Evolutionary conservation across 2,797 vertebrate species (phyloP), one percentile per base, ranked within the genome.

Genomic region (Chaetophractus vellerosus): DNA sequence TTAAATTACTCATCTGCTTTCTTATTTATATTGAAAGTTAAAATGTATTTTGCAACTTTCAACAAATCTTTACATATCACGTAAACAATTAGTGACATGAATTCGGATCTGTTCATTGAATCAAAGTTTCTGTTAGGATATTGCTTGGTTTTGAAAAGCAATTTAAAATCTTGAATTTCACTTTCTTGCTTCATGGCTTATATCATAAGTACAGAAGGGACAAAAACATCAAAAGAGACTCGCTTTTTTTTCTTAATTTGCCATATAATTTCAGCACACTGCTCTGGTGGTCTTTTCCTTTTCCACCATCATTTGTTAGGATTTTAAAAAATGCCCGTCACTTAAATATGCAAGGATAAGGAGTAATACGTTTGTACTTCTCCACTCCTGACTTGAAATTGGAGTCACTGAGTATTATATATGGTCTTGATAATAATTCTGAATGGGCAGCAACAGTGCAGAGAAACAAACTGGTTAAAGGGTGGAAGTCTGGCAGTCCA

Each of bases 1-100:
- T 75, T 88, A 0, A 89, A 50, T 82, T 90, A 74, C 64, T 85
- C 66, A 82, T 66, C 4, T 76, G 63, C 36, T 64, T 76, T 83
- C n/a, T 61, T 59, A 71, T 50, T 88, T 85, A n/a, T 50, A 9
- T 64, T 23, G 38, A 90, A 94, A 82, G 8, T 41, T 71, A 5
- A 52, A 82, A 90, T 78, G 90, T 55, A 66, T 81, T 36, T 84
- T 78, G 48, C 48, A 80, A 41, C 69, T 78, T 87, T 91, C 26
- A 94, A 71, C 41, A 80, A 74, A 71, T 41, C 6, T 92, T 9
- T 75, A 6, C 28, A 28, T 31, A 41, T 45, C 7, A 61, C 28
- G 6, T 45, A 85, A 81, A 38, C 8, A 16, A 59, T 12, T 74
- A 48, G 9, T 81, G 28, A 36, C 87, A 71, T 9, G 78, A 7